phyloP scores from a whole-genome alignment of 2,888 invertebrate genomes.

The Augiades crinisus region DNA sequence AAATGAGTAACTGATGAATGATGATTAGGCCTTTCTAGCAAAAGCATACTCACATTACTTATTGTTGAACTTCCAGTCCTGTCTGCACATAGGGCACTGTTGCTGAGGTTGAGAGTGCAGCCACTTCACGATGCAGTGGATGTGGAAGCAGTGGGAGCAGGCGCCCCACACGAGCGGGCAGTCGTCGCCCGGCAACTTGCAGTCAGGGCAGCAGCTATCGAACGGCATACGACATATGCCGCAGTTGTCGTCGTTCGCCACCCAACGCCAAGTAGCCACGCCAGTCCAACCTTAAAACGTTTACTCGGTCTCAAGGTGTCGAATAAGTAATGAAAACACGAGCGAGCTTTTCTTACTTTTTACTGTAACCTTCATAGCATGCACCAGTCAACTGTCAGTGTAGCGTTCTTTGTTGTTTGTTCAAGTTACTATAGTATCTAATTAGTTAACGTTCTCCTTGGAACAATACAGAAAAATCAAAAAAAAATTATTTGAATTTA shows the following conservation, averaged over 20 bases:
- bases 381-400: neutral
- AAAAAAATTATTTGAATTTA: no score
- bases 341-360: conserved; percentile 78
- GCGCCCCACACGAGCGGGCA: conserved; percentile 99
- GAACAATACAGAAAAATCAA: no score
- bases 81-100: conserved; percentile 98
- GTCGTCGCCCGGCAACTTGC: conserved; percentile 98
- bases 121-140: conserved; percentile 99
- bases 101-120: conserved; percentile 95
- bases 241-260: conserved; percentile 99
- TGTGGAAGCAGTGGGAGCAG: conserved; percentile 99
- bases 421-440: no score
- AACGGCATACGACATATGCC: conserved; percentile 99
- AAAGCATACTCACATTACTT: conserved; percentile 74
- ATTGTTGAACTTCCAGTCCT: conserved; percentile 98
- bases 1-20: no score
- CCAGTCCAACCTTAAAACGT: conserved; percentile 90
- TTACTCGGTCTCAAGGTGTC: neutral
- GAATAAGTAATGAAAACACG: conserved; percentile 11
- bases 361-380: conserved; percentile 82
- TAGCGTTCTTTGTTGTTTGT: neutral
- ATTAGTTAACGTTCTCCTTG: neutral
- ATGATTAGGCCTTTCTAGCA: no score
- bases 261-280: conserved; percentile 99
- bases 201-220: conserved; percentile 99